Conservation (phyloP, 2,888 invertebrate genomes). For the Salpingus planirostris region DNA sequence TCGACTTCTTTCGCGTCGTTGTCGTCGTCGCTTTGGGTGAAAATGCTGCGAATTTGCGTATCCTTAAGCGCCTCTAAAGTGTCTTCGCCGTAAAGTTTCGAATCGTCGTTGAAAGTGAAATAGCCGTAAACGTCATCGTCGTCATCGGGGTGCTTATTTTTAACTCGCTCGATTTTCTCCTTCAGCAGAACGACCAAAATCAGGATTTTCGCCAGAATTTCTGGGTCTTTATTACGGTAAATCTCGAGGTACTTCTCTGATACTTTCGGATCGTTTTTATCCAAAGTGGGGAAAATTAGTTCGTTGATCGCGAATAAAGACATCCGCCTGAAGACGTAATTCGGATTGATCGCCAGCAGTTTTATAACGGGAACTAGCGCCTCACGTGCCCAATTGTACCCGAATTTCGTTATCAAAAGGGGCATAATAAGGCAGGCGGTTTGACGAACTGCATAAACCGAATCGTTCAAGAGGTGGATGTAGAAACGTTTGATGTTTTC, state of each 20-base stretch:
- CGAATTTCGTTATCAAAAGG: conserved; percentile 31
- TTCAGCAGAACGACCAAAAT: neutral
- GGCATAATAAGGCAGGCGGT: conserved; percentile 34
- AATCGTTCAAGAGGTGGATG: conserved; percentile 31
- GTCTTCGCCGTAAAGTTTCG: conserved; percentile 32
- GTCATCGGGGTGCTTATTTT: conserved; percentile 13
- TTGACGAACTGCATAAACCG: conserved; percentile 32
- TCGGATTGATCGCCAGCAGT: conserved; percentile 26
- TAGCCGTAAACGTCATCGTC: conserved; percentile 22
- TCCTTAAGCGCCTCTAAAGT: conserved; percentile 27
- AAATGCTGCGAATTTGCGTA: too few relatives aligned
- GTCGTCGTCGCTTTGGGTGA: too few relatives aligned
- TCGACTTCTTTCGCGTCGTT: too few relatives aligned
- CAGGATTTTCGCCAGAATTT: too few relatives aligned
- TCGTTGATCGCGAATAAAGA: conserved; percentile 35
- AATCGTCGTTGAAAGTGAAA: conserved; percentile 20
- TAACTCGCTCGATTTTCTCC: conserved; percentile 8
- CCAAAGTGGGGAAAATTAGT: conserved; percentile 30
- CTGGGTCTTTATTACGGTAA: too few relatives aligned
- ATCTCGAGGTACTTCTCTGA: too few relatives aligned
- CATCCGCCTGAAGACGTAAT: conserved; percentile 32
- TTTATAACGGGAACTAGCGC: conserved; percentile 30
- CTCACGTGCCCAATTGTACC: conserved; percentile 30
- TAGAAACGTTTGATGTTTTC: conserved; percentile 32
- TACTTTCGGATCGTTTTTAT: too few relatives aligned